Evolutionary conservation across 2,888 invertebrate species (phyloP).

Genomic region (Dasypolia templi): DNA sequence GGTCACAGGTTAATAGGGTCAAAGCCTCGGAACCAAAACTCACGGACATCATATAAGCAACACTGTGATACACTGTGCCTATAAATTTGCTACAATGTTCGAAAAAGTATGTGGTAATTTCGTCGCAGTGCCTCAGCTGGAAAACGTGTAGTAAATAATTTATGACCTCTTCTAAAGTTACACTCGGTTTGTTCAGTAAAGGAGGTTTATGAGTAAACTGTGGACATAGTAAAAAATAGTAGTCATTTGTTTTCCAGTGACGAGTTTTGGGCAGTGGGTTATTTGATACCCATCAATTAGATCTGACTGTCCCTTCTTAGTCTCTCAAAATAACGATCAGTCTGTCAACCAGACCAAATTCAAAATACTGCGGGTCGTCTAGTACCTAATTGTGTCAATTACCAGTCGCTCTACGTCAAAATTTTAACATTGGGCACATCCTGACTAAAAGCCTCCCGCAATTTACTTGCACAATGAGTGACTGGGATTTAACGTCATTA

Average conservation of each 20-base stretch:
- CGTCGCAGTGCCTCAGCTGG: slow-evolving; percentile 50
- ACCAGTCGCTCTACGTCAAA: background rate
- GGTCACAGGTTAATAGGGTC: slow-evolving; percentile 79
- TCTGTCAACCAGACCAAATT: background rate
- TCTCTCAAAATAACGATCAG: slow-evolving; percentile 13
- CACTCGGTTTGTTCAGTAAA: slow-evolving; percentile 56
- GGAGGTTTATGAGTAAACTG: slow-evolving; percentile 62
- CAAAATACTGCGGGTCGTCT: no score
- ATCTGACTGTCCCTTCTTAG: slow-evolving; percentile 13
- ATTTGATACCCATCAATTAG: slow-evolving; percentile 39
- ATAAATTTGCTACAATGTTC: slow-evolving; percentile 17
- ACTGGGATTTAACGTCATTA: background rate
- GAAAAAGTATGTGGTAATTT: slow-evolving; percentile 22
- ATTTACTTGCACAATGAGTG: background rate
- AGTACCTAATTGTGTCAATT: background rate
- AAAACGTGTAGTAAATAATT: slow-evolving; percentile 62
- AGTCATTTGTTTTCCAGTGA: slow-evolving; percentile 36
- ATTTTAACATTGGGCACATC: background rate
- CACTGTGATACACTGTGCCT: slow-evolving; percentile 32
- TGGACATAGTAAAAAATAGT: slow-evolving; percentile 47
- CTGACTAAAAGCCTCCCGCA: background rate
- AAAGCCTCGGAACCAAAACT: slow-evolving; percentile 65
- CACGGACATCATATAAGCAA: slow-evolving; percentile 16
- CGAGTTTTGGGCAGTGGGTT: slow-evolving; percentile 23
- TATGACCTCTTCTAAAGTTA: slow-evolving; percentile 64